phyloP scores from a whole-genome alignment of 2,888 invertebrate genomes.

The Eupithecia tripunctaria region DNA sequence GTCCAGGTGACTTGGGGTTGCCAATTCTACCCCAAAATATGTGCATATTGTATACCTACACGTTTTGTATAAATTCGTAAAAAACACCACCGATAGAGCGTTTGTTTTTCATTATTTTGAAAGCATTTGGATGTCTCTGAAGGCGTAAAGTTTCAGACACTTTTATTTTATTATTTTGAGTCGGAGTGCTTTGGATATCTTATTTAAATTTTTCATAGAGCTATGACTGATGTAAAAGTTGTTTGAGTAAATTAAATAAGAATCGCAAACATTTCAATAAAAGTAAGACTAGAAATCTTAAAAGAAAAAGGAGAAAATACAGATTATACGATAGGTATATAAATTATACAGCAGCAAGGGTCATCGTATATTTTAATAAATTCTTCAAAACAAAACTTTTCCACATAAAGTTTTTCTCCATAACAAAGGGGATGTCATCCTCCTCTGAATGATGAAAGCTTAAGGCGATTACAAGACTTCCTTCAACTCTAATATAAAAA shows the following conservation, averaged over 20 bases:
- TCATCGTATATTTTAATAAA: constrained; percentile 19
- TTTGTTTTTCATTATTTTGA: constrained; percentile 62
- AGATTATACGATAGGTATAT: neutral
- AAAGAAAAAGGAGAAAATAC: neutral
- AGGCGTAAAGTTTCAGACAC: constrained; percentile 43
- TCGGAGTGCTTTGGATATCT: constrained; percentile 18
- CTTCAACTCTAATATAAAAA: constrained; percentile 79
- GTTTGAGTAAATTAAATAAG: constrained; percentile 2
- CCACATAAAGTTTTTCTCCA: constrained; percentile 49
- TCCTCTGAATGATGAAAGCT: constrained; percentile 77
- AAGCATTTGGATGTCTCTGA: constrained; percentile 58
- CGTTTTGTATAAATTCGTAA: constrained; percentile 46
- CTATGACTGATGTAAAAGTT: constrained; percentile 6
- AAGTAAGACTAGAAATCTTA: neutral
- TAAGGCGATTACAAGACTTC: constrained; percentile 77
- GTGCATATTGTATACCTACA: constrained; percentile 53
- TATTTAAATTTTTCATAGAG: constrained; percentile 19
- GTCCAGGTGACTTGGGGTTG: constrained; percentile 69
- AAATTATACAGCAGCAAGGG: constrained; percentile 8
- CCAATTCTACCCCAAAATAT: constrained; percentile 64
- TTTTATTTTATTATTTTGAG: constrained; percentile 28
- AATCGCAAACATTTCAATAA: neutral
- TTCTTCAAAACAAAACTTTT: constrained; percentile 45
- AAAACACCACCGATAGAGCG: constrained; percentile 47
- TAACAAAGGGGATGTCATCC: constrained; percentile 63